Evolutionary conservation across 2,888 invertebrate genomes (phyloP).

Genomic region (Zaprionus lineosus): DNA sequence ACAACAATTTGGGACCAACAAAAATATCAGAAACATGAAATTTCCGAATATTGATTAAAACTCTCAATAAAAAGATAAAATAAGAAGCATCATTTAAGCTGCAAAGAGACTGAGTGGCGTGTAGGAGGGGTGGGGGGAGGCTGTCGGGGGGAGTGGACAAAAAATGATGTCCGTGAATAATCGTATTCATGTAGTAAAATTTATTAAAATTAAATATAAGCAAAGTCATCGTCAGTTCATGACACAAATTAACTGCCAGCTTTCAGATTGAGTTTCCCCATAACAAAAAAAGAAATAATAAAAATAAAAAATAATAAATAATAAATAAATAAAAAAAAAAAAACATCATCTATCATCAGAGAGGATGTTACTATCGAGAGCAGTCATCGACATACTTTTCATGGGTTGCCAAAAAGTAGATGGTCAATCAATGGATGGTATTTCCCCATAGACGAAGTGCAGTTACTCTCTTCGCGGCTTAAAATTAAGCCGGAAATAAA

Average conservation of each 20-base stretch:
- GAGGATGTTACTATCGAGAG: too few relatives aligned
- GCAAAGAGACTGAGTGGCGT: slow-evolving; percentile 11
- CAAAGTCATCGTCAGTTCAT: slow-evolving; percentile 2
- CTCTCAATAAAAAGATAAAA: slow-evolving; percentile 3
- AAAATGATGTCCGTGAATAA: slow-evolving; percentile 12
- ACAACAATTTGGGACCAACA: too few relatives aligned
- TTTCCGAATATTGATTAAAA: slow-evolving; percentile 34
- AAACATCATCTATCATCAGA: too few relatives aligned
- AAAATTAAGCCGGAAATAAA: too few relatives aligned
- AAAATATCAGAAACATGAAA: slow-evolving; percentile 23
- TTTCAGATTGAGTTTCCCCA: not conserved
- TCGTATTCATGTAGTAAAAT: not conserved
- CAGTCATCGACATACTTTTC: slow-evolving; percentile 1
- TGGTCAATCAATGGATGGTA: too few relatives aligned
- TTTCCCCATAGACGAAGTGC: too few relatives aligned
- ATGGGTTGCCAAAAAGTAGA: not conserved
- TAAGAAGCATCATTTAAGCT: slow-evolving; percentile 2
- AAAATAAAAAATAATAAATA: too few relatives aligned
- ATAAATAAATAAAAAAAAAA: too few relatives aligned
- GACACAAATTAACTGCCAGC: slow-evolving; percentile 25
- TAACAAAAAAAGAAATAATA: not conserved
- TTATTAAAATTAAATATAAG: slow-evolving; percentile 2
- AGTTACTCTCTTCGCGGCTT: too few relatives aligned
- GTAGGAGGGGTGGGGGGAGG: too few relatives aligned
- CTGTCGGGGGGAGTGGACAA: not conserved